Evolutionary conservation across 2,888 invertebrate genomes (phyloP).

Genomic region (Pseudolycoriella hygida): DNA sequence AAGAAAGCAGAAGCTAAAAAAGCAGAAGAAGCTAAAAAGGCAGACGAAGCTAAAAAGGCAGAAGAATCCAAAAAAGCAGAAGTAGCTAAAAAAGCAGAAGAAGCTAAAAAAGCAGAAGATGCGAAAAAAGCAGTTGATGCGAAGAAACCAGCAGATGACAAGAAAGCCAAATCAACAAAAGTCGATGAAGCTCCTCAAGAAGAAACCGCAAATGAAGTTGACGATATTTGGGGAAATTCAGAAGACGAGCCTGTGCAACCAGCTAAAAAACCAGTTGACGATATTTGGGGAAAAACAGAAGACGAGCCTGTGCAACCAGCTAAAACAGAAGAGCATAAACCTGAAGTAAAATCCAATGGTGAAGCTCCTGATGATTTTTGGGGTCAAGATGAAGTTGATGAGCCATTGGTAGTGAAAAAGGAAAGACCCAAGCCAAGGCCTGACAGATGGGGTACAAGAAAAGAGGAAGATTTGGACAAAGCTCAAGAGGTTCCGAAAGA

Average conservation of each 20-base stretch:
- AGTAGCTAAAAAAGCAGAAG: no score
- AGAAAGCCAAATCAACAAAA: constrained; percentile 7
- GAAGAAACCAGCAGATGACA: constrained; percentile 8
- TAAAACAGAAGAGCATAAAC: neutral
- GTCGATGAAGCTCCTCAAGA: neutral
- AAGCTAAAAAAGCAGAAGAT: no score
- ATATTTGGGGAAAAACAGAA: neutral
- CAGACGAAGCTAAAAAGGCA: constrained; percentile 10
- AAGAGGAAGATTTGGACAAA: no score
- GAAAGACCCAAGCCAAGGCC: no score
- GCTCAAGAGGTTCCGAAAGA: no score
- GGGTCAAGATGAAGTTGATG: no score
- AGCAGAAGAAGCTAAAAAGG: constrained; percentile 10
- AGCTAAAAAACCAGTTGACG: neutral
- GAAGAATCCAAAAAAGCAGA: constrained; percentile 6
- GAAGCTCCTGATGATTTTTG: no score
- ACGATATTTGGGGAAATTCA: neutral
- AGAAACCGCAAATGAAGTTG: neutral
- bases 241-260: neutral
- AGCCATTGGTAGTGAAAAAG: no score
- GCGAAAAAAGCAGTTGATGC: constrained; percentile 20
- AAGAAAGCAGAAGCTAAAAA: constrained; percentile 24
- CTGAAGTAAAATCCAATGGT: neutral
- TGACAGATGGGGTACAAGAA: no score
- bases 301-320: neutral